Conservation (phyloP, 1,140 invertebrate genomes). For the Brachionus rubens region DNA sequence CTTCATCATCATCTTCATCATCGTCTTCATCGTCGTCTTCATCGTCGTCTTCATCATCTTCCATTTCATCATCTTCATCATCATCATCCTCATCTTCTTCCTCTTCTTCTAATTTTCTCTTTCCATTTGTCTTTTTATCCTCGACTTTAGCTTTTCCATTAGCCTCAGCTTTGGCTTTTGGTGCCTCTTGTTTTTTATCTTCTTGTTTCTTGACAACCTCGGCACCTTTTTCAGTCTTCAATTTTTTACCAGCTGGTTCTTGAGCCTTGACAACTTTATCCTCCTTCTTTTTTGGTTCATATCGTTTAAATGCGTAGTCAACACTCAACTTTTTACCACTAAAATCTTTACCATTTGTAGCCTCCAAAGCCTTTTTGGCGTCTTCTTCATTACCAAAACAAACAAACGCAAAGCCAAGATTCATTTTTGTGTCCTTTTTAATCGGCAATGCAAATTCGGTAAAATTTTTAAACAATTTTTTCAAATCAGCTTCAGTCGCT, state of each 20-base stretch:
- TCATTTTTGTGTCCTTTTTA: slow-evolving; percentile 33
- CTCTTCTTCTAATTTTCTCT: slow-evolving; percentile 45
- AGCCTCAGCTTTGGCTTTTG: slow-evolving; percentile 1
- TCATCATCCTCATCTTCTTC: slow-evolving; percentile 33
- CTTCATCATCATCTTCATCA: slow-evolving; percentile 10
- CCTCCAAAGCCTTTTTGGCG: slow-evolving; percentile 20
- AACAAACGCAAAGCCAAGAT: slow-evolving; percentile 30
- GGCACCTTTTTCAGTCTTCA: slow-evolving; percentile 12
- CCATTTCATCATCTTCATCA: slow-evolving; percentile 25
- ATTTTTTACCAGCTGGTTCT: slow-evolving; percentile 36
- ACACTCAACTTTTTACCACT: background rate
- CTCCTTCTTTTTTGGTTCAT: slow-evolving; percentile 17
- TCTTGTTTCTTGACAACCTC: slow-evolving; percentile 15
- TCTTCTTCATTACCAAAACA: slow-evolving; percentile 23
- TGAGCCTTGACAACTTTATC: background rate
- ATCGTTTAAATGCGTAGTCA: slow-evolving; percentile 28
- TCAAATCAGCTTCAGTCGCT: background rate
- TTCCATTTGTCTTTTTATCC: slow-evolving; percentile 12
- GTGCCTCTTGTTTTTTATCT: slow-evolving; percentile 25
- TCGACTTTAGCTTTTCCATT: background rate
- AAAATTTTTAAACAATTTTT: slow-evolving; percentile 25
- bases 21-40: slow-evolving; percentile 22
- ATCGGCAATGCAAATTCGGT: slow-evolving; percentile 16
- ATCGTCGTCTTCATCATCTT: slow-evolving; percentile 6
- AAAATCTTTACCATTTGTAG: slow-evolving; percentile 15